phyloP scores from a whole-genome alignment of 2,797 vertebrate species.

The Enteromius viviparus region DNA sequence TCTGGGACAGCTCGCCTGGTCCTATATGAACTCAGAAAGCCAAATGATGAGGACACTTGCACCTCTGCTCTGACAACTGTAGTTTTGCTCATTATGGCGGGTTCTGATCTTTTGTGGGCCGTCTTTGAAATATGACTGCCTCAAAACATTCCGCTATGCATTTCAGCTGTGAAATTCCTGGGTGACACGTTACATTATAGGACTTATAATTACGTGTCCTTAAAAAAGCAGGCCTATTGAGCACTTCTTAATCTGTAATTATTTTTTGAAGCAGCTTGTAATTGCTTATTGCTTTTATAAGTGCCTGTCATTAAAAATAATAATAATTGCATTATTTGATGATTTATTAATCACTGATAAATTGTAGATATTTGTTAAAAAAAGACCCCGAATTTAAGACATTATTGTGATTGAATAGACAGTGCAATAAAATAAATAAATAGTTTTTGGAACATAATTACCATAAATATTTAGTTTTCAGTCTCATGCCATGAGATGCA shows the following conservation, averaged over 20 bases:
- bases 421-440: background rate
- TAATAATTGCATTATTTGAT: background rate
- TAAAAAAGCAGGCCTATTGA: background rate
- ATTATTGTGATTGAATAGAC: background rate
- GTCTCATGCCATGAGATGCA: too few relatives aligned
- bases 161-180: slow-evolving; percentile 35
- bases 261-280: background rate
- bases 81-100: slow-evolving; percentile 31
- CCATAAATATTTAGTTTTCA: background rate
- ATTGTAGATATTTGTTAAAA: background rate
- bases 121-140: slow-evolving; percentile 22
- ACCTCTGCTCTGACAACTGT: slow-evolving; percentile 52
- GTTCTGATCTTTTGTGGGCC: slow-evolving; percentile 24
- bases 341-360: background rate
- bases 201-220: background rate
- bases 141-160: slow-evolving; percentile 14
- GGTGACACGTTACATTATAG: slow-evolving; percentile 24
- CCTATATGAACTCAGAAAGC: slow-evolving; percentile 56
- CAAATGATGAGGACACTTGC: slow-evolving; percentile 58
- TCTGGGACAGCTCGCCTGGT: slow-evolving; percentile 58
- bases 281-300: slow-evolving; percentile 3
- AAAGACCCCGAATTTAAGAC: background rate
- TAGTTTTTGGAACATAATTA: background rate
- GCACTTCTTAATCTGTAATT: slow-evolving; percentile 15
- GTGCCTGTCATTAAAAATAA: background rate